phyloP scores from a whole-genome alignment of 1,140 invertebrate species.

The Cydia fagiglandana region DNA sequence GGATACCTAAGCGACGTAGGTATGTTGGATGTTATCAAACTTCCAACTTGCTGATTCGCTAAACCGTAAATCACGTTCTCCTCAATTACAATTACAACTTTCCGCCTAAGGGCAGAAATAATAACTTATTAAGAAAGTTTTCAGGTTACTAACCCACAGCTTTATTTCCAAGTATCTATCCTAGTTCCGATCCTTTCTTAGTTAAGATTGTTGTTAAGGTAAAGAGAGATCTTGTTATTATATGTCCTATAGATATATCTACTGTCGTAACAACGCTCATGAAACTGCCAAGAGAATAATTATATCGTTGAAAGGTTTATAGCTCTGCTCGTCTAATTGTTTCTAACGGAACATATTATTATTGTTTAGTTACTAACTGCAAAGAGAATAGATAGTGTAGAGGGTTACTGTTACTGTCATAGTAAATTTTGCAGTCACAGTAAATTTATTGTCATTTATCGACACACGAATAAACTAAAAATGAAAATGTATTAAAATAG shows the following conservation, averaged over 20 bases:
- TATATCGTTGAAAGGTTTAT: neutral
- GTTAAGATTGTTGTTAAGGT: neutral
- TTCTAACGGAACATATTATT: neutral
- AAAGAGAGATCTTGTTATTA: neutral
- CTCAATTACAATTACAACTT: slow-evolving; percentile 21
- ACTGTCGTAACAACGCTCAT: too few species aligned
- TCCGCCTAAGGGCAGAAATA: neutral
- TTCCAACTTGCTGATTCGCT: neutral
- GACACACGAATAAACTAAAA: too few species aligned
- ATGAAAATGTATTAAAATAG: too few species aligned
- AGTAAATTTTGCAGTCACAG: too few species aligned
- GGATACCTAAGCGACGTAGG: too few species aligned
- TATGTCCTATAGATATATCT: neutral
- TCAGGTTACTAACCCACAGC: slow-evolving; percentile 17
- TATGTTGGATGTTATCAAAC: neutral
- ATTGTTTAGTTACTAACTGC: too few species aligned
- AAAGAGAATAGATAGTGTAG: too few species aligned
- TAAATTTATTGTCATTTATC: too few species aligned
- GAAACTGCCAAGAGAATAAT: too few species aligned
- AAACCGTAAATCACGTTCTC: neutral
- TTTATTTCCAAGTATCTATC: neutral
- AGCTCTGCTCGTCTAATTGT: neutral
- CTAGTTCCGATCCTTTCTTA: neutral
- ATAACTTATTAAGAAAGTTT: slow-evolving; percentile 6
- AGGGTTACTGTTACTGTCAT: too few species aligned